Evolutionary conservation across 2,113 vertebrate species (phyloP), one percentile per base, ranked within the genome.

Genomic region (Sinocyclocheilus grahami): DNA sequence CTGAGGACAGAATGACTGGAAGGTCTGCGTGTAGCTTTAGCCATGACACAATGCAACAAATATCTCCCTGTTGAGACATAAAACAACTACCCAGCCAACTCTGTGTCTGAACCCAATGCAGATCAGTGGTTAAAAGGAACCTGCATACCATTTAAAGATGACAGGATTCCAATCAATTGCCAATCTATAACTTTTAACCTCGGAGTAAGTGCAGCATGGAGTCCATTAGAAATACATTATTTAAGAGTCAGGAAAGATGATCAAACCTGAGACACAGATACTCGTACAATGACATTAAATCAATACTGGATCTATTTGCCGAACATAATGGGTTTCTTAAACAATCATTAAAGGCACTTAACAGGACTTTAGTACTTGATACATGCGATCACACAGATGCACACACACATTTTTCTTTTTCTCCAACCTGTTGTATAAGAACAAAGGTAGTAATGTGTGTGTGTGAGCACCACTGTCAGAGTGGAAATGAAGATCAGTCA

Each of bases 401-500:
- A 63, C 83, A 67, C 55, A 77, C 37, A 62, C 16, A 30, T n/a
- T 46, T n/a, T 63, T 42, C 33, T 51, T 62, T 30, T n/a, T 69
- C 30, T 79, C 27, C 83, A 84, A 74, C 88, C 87, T 39, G 55
- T 37, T 80, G 80, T 85, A 51, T 77, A 71, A 82, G 86, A 87
- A 89, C 89, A 89, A 89, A 88, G 82, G 83, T 80, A 77, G 58
- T 58, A 83, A 86, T 85, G 81, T 87, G 37, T 71, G 60, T 75
- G 27, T 83, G 60, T 67, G 27, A 79, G 84, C 84, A 84, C 85
- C 89, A 83, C 88, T 67, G 82, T 89, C 79, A 51, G 81, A 55
- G 84, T 89, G 89, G 89, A 90, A 91, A 89, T 87, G 67, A 89
- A 84, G 81, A 90, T 90, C 87, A 67, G 89, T 90, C 89, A 91